Evolutionary conservation across 2,888 invertebrate species (phyloP), one percentile per base, ranked within the genome.

Genomic region (Protophormia terraenovae): DNA sequence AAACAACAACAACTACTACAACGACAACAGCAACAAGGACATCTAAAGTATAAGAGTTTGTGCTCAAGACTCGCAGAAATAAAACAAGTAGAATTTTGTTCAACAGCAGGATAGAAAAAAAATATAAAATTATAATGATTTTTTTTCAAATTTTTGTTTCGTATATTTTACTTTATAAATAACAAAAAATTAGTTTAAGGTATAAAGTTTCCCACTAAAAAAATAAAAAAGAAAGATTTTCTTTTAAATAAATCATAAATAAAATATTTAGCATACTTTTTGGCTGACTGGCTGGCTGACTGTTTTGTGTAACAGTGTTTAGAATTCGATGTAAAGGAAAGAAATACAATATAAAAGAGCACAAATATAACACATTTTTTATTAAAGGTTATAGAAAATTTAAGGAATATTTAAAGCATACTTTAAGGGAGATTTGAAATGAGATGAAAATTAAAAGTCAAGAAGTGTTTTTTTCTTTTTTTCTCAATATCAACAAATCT

Each of bases 221-320:
- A 12, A 41, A 55, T 22, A 38, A 38, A 12, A 55, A 5, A 69
- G 14, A 22, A 62, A 62, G 41, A 62, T 62, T 82, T 69, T 69
- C 38, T 53, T 69, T 10, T 35, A 75, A 58, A 76, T 71, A 73
- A 76, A 76, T 82, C 53, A 76, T 82, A 82, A 76, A 76, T 79
- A 78, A 80, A 80, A 76, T 72, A 69, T 84, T 66, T 76, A 84
- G 67, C 73, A 78, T 85, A 81, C 72, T 77, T 84, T 84, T 73
- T 4, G 84, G 76, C 12, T 47, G 66, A 38, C 8, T 67, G 24
- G 45, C 69, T 4, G 84, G 76, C 12, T 47, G 66, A 38, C 8
- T 67, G 24, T 55, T 75, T 29, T n/a, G 19, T 38, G 22, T 12
- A 69, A 50, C 27, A 38, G 35, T 32, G 19, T 69, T 60, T 69